Evolutionary conservation across 2,113 vertebrate genomes (phyloP), one percentile per base, ranked within the genome.

Genomic region (Orthonyx spaldingii): DNA sequence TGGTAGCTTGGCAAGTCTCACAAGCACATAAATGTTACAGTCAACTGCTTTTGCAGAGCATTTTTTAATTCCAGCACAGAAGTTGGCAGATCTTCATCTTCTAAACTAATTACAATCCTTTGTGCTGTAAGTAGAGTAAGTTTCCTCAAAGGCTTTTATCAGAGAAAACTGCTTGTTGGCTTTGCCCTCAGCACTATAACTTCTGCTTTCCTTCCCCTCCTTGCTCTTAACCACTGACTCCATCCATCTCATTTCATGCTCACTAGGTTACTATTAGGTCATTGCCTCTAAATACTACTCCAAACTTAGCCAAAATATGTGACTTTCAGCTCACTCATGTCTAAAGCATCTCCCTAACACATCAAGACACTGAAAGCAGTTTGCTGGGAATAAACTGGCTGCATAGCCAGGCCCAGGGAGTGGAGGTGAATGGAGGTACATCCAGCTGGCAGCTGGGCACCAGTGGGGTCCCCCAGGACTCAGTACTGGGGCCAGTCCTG

Each of bases 151-250:
- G 68, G 27, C 49, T 95, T 93, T 60, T 87, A 52, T 77, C 60
- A 86, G 64, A 86, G 39, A 44, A 79, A 95, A 88, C 39, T 77
- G 50, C 71, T 66, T 6, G 2, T 56, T 94, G 83, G 85, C 42
- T 74, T 92, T 4, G 10, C 7, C 7, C 52, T 90, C 64, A 84
- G 17, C 30, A 22, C 57, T 50, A 2, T 12, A n/a, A 80, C 55
- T 86, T 80, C 30, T 71, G 33, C 52, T 84, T 90, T 86, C 44
- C 27, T 44, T 60, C 35, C 49, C 33, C 41, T 78, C 44, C 47
- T 81, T 90, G 8, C 22, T 64, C 49, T 75, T 94, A 94, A 96
- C 88, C 96, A 93, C 85, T 81, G 90, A 88, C 88, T 94, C 88
- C 90, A 94, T 70, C 49, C 26, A 70, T 33, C 22, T 68, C 88